Percentiles rank a stretch among this genome's conserved stretches.
phyloP scores from a whole-genome alignment of 2,888 invertebrate species.

The Brachylomia viminalis region DNA sequence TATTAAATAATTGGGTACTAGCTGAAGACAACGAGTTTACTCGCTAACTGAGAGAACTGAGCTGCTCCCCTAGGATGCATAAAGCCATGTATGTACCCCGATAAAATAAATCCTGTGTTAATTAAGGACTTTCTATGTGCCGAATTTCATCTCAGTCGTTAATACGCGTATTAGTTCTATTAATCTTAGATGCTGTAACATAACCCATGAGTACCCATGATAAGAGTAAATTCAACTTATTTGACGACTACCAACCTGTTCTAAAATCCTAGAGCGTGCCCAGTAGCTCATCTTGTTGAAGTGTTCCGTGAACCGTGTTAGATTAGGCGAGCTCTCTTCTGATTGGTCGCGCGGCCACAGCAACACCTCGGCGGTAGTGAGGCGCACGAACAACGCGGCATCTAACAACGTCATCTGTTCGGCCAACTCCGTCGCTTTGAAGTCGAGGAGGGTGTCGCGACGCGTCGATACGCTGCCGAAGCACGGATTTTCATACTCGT shows the following conservation, averaged over 20 bases:
- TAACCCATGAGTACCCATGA: background rate
- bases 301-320: conserved; percentile 99
- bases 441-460: conserved; percentile 94
- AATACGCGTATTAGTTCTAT: background rate
- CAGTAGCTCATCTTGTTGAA: conserved; percentile 99
- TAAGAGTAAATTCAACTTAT: background rate
- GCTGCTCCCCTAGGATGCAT: background rate
- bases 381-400: conserved; percentile 98
- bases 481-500: conserved; percentile 86
- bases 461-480: conserved; percentile 85
- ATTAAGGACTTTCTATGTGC: background rate
- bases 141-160: background rate
- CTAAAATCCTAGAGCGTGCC: conserved; percentile 98
- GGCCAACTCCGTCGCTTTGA: conserved; percentile 98
- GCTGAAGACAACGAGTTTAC: background rate
- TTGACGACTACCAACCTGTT: conserved; percentile 88
- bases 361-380: conserved; percentile 99
- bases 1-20: background rate
- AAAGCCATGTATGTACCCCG: background rate
- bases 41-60: background rate
- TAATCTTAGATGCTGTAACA: background rate
- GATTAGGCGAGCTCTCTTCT: conserved; percentile 98
- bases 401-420: conserved; percentile 99
- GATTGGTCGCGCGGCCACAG: conserved; percentile 99
- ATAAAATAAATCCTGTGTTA: background rate